Conservation (phyloP, 2,113 vertebrate species). For the Etia nguti region DNA sequence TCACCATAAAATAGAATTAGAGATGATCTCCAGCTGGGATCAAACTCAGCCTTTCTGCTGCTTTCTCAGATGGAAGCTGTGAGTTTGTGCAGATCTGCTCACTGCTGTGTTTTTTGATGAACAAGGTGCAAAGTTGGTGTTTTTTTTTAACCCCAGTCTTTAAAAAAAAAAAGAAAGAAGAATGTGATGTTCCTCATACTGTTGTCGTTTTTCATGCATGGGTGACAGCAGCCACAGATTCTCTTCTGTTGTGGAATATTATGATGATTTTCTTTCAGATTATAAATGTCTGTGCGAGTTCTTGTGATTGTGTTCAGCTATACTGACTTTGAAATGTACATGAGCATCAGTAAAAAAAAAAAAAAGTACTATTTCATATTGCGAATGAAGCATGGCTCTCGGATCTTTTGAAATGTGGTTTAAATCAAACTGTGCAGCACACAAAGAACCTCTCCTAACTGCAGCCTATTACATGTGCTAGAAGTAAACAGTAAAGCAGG, state of each 20-base stretch:
- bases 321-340: background rate
- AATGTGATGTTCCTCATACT: background rate
- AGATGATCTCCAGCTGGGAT: conserved; percentile 31
- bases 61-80: background rate
- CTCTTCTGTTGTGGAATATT: accelerated
- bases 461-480: background rate
- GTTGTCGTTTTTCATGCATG: background rate
- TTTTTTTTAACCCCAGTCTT: background rate
- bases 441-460: background rate
- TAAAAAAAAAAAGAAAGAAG: background rate
- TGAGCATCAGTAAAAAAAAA: background rate
- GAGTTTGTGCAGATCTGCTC: background rate
- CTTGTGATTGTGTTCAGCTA: accelerated
- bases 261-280: background rate
- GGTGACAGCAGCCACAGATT: background rate
- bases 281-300: background rate
- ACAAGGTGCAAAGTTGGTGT: background rate
- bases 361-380: background rate
- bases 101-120: background rate
- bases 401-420: background rate
- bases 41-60: background rate
- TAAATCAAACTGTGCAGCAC: background rate
- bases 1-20: conserved; percentile 29
- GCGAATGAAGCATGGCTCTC: accelerated
- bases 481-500: background rate